Conservation (phyloP, 2,888 invertebrate genomes). For the Sturmia bella region DNA sequence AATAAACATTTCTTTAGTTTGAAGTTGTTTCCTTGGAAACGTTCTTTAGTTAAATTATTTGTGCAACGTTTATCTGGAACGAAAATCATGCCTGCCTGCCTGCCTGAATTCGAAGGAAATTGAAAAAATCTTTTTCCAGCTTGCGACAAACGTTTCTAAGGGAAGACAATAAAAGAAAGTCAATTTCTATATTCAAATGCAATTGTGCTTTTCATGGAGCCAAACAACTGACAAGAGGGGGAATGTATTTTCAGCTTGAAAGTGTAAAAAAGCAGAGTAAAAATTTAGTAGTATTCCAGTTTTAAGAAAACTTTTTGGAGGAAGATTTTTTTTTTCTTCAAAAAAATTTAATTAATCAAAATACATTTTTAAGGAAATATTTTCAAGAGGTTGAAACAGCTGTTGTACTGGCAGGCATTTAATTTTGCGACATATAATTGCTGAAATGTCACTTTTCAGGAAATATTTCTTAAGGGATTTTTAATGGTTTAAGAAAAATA, state of each 20-base stretch:
- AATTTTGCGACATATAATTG: too few species aligned
- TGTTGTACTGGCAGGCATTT: too few species aligned
- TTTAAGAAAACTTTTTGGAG: too few species aligned
- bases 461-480: too few species aligned
- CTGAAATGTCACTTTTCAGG: too few species aligned
- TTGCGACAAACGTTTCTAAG: background rate
- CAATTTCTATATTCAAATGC: slow-evolving; percentile 3
- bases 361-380: too few species aligned
- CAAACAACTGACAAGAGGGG: background rate
- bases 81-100: background rate
- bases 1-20: background rate
- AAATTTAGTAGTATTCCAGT: too few species aligned
- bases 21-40: background rate
- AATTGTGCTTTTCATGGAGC: slow-evolving; percentile 23
- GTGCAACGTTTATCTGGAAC: background rate
- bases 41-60: slow-evolving; percentile 12
- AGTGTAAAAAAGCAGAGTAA: too few species aligned
- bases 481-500: too few species aligned
- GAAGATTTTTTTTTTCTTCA: too few species aligned
- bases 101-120: slow-evolving; percentile 12
- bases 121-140: slow-evolving; percentile 6
- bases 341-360: too few species aligned
- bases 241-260: background rate
- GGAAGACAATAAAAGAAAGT: background rate
- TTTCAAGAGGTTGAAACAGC: too few species aligned